These are phyloP conservation scores for Ciconia boyciana DNA, from an alignment of 2,113 vertebrate species.

Conservation along the genomic window DNA sequence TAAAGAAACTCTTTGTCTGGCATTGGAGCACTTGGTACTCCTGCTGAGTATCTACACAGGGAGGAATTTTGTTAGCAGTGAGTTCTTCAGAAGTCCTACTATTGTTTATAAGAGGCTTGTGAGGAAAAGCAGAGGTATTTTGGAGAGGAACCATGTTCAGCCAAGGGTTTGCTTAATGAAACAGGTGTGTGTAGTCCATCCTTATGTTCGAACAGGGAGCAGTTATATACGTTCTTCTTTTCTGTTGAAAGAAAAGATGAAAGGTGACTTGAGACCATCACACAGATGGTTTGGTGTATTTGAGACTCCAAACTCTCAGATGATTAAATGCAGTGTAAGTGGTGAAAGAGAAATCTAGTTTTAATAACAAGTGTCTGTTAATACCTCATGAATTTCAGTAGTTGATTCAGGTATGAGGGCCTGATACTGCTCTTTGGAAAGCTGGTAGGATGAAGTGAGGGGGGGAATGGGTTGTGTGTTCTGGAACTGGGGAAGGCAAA, in stretches of 20 bases:
- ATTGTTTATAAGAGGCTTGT: background rate
- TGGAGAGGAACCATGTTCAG: background rate
- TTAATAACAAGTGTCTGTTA: background rate
- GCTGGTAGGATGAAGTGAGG: background rate
- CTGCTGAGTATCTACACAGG: background rate
- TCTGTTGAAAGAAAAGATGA: background rate
- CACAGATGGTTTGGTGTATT: background rate
- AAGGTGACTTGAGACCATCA: background rate
- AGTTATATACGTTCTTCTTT: background rate
- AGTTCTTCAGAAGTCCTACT: background rate
- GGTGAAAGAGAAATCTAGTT: background rate
- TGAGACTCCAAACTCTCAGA: background rate
- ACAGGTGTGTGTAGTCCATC: background rate
- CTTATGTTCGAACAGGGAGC: background rate
- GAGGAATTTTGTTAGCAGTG: background rate
- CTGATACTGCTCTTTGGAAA: background rate
- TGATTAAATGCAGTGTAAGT: background rate
- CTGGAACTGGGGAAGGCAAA: background rate
- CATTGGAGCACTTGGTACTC: background rate
- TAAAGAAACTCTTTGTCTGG: background rate
- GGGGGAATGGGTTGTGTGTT: background rate
- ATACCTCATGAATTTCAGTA: background rate
- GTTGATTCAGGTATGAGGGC: background rate
- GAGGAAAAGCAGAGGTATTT: background rate
- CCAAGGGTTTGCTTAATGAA: background rate